These are phyloP conservation scores for Deilephila porcellus DNA, from an alignment of 2,888 invertebrate species.

Conservation along the genomic window DNA sequence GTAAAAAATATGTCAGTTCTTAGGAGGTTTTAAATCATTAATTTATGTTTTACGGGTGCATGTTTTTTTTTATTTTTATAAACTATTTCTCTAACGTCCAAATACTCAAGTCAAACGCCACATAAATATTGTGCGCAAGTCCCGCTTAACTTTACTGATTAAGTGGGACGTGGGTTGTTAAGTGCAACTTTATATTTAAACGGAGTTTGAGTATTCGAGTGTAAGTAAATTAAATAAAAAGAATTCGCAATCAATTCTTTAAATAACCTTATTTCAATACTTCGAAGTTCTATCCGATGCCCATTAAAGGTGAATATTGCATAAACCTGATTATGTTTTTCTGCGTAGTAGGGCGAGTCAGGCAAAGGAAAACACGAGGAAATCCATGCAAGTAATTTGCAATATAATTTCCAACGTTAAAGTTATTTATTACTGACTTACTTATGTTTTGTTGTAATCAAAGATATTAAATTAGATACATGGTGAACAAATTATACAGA, in stretches of 20 bases:
- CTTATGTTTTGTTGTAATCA: slow-evolving; percentile 11
- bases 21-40: too few relatives aligned
- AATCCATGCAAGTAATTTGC: slow-evolving; percentile 18
- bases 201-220: too few relatives aligned
- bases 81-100: too few relatives aligned
- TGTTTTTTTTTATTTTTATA: too few relatives aligned
- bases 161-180: too few relatives aligned
- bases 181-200: too few relatives aligned
- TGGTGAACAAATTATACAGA: too few relatives aligned
- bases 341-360: not conserved
- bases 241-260: not conserved
- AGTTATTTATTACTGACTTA: not conserved
- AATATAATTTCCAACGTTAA: slow-evolving; percentile 15
- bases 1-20: too few relatives aligned
- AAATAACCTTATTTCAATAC: not conserved
- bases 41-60: too few relatives aligned
- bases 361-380: slow-evolving; percentile 22
- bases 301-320: not conserved
- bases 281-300: not conserved
- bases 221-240: not conserved
- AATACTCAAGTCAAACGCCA: too few relatives aligned
- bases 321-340: slow-evolving; percentile 7
- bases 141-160: too few relatives aligned
- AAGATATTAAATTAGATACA: not conserved
- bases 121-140: too few relatives aligned